Evolutionary conservation across 2,113 vertebrate species (phyloP).

Genomic region (Melanotaenia duboulayi): DNA sequence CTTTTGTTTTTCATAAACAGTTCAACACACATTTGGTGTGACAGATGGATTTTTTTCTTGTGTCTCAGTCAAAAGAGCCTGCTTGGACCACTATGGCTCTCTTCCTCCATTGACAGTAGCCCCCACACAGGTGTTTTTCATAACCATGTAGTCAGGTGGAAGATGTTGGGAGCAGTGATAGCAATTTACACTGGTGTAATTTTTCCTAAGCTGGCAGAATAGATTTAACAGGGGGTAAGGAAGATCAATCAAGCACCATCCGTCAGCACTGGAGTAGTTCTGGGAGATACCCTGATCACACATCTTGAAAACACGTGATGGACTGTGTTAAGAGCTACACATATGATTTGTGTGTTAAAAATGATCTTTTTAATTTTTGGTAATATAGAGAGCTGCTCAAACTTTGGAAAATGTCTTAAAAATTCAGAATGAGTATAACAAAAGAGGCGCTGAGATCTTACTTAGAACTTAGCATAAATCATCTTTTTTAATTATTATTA

Average conservation of each 20-base stretch:
- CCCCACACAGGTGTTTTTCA: background rate
- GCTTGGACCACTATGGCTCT: background rate
- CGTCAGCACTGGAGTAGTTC: background rate
- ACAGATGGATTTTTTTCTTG: background rate
- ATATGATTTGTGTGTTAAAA: background rate
- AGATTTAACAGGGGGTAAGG: background rate
- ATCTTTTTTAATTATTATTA: too few relatives aligned
- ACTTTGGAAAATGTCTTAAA: background rate
- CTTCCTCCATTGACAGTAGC: background rate
- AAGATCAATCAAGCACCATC: background rate
- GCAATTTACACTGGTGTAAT: background rate
- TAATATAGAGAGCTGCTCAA: background rate
- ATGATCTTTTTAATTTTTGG: background rate
- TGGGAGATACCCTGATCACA: background rate
- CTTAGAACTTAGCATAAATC: too few relatives aligned
- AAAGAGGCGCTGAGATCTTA: too few relatives aligned
- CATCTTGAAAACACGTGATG: background rate
- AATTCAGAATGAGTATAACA: too few relatives aligned
- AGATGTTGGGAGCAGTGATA: background rate
- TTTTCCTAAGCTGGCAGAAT: background rate
- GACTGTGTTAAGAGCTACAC: background rate
- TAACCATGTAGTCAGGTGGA: background rate
- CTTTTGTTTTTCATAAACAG: background rate
- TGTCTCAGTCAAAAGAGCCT: background rate
- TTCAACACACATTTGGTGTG: background rate